phyloP scores from a whole-genome alignment of 2,797 vertebrate species.

The Xenentodon cancila region DNA sequence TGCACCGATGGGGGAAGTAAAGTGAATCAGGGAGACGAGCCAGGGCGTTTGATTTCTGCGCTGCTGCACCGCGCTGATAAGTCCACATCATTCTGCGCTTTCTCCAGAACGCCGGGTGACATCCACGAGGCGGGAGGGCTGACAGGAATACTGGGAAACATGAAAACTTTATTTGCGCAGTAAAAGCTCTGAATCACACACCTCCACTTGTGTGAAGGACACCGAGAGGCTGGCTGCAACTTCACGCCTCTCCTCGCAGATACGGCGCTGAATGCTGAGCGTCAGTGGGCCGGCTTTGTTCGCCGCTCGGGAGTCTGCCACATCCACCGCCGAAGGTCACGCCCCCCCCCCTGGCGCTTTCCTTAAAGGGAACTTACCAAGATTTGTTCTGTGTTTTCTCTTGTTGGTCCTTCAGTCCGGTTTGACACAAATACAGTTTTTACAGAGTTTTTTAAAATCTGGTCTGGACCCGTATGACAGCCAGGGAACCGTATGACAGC shows the following conservation, averaged over 20 bases:
- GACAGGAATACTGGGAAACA: too few species aligned
- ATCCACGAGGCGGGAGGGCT: neutral
- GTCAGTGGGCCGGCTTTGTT: neutral
- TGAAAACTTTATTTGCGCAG: neutral
- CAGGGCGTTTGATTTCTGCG: constrained; percentile 37
- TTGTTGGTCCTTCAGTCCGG: too few species aligned
- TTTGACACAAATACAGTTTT: too few species aligned
- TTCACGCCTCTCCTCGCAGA: constrained; percentile 6
- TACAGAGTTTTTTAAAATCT: too few species aligned
- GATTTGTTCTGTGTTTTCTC: too few species aligned
- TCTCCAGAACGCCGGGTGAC: constrained; percentile 10
- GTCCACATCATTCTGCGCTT: constrained; percentile 23
- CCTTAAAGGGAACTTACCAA: too few species aligned
- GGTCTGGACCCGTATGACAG: too few species aligned
- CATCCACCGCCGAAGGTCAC: too few species aligned
- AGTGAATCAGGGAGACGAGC: neutral
- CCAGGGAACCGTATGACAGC: too few species aligned
- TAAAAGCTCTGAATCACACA: constrained; percentile 37
- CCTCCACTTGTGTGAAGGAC: constrained; percentile 26
- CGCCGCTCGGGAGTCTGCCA: neutral
- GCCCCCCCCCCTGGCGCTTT: too few species aligned
- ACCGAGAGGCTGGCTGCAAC: neutral
- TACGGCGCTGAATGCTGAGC: neutral
- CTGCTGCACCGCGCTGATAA: constrained; percentile 13
- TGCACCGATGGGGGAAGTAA: constrained; percentile 8